Base-by-base conservation (phyloP, 2,113 vertebrate species). In the Polyodon spathula region DNA sequence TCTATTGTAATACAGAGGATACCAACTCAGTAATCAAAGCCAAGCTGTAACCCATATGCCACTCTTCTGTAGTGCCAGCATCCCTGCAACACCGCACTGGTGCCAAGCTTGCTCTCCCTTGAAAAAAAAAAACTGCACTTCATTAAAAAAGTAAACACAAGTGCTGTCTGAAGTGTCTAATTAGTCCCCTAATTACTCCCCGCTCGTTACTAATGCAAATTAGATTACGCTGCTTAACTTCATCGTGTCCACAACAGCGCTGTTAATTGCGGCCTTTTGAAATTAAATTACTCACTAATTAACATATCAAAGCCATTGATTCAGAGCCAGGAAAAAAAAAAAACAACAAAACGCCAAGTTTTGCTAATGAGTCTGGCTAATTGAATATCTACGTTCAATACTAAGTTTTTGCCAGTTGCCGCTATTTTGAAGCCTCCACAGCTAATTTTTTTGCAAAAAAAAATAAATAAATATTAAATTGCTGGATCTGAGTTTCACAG, bases 141-240 rank as follows among this genome's bases (percentile, higher is more conserved):
- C 93, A 95, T 98, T 98, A 97, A 90, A 91, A 98, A 97, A 95
- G 93, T 97, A 97, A 97, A 97, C 95, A 97, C 90, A 94, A 97
- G 94, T 95, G 93, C 90, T 90, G 88, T 95, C 93, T 97, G 87
- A 97, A 97, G 96, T 96, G 95, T 94, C 94, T 97, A 98, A 98
- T 98, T 98, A 98, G 94, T 93, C 90, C 88, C 90, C 93, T 98
- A 98, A 98, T 97, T 97, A 98, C 95, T 95, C 95, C 92, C 92
- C 83, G 95, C 94, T 98, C 95, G 93, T 98, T 97, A 98, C 94
- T 96, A 98, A 98, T 98, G 96, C 96, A 97, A 98, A 98, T 97
- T 97, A 98, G 96, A 98, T 98, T 97, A 98, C 87, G 84, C 92
- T 81, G 92, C 94, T 98, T 97, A 97, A 97, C 95, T 97, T 97